Evolutionary conservation across 35 echinoderm and acorn worm species (phyloP).

Genomic region (Ptychodera flava): DNA sequence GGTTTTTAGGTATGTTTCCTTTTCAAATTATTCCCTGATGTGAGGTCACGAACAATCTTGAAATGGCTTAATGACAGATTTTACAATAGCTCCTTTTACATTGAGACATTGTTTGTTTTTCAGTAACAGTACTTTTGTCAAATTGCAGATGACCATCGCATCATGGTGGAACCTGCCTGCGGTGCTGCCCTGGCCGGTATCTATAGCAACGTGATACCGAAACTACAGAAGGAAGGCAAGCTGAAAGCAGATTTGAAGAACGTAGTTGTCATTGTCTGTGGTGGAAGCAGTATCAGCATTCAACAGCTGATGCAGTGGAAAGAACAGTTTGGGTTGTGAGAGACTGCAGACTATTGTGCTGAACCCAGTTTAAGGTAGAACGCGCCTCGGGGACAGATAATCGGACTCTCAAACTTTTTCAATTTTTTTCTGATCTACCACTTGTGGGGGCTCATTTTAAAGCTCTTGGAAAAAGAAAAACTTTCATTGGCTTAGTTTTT

Average conservation of each 20-base stretch:
- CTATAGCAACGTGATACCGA: constrained; percentile 57
- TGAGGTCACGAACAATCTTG: not conserved
- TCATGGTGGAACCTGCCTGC: constrained; percentile 85
- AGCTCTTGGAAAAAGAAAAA: too few species aligned
- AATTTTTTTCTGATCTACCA: too few species aligned
- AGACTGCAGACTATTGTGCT: too few species aligned
- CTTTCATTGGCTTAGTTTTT: too few species aligned
- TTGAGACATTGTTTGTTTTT: not conserved
- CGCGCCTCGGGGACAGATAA: too few species aligned
- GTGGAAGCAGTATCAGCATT: constrained; percentile 52
- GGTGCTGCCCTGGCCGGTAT: constrained; percentile 70
- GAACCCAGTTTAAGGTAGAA: too few species aligned
- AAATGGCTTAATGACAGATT: not conserved
- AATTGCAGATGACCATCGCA: constrained; percentile 73
- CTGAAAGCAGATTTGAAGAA: constrained; percentile 32
- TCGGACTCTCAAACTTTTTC: too few species aligned
- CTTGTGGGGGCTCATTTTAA: too few species aligned
- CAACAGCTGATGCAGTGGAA: constrained; percentile 51
- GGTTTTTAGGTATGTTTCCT: constrained; percentile 42
- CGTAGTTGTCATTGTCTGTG: constrained; percentile 73
- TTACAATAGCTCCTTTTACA: constrained; percentile 9
- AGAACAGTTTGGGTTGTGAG: constrained; percentile 26
- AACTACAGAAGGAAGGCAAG: constrained; percentile 74
- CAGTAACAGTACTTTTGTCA: not conserved
- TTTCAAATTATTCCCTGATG: not conserved